phyloP scores from a whole-genome alignment of 2,797 vertebrate species.

The Vipera latastei region DNA sequence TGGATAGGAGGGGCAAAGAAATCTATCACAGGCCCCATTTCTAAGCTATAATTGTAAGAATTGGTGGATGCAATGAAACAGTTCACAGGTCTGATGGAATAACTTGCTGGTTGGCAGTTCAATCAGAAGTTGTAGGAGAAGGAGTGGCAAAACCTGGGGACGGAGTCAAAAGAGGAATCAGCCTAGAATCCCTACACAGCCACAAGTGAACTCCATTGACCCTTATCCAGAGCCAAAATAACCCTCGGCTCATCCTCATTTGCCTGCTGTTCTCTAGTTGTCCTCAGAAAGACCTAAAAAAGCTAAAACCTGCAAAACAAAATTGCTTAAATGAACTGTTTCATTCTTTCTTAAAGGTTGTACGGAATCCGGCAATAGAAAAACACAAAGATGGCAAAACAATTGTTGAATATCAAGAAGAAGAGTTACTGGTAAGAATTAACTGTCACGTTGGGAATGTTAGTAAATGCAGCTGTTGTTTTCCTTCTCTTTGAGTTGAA shows the following conservation, averaged over 20 bases:
- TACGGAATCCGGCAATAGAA: slow-evolving; percentile 92
- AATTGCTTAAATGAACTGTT: slow-evolving; percentile 28
- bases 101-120: not conserved
- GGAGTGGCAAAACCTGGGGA: not conserved
- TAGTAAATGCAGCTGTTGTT: not conserved
- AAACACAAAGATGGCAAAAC: slow-evolving; percentile 95
- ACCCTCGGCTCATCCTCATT: not conserved
- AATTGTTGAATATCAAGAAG: slow-evolving; percentile 92
- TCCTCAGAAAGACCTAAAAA: not conserved
- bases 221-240: not conserved
- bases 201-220: not conserved
- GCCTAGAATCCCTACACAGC: not conserved
- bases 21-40: too few species aligned
- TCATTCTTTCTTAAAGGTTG: slow-evolving; percentile 78
- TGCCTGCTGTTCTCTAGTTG: not conserved
- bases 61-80: not conserved
- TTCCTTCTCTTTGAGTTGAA: not conserved
- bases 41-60: not conserved
- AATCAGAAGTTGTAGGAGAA: not conserved
- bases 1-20: not conserved
- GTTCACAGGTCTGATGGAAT: not conserved
- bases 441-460: not conserved
- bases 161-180: not conserved
- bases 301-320: not conserved
- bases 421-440: slow-evolving; percentile 87